phyloP scores from a whole-genome alignment of 2,113 vertebrate genomes.

The Colistium nudipinnis region DNA sequence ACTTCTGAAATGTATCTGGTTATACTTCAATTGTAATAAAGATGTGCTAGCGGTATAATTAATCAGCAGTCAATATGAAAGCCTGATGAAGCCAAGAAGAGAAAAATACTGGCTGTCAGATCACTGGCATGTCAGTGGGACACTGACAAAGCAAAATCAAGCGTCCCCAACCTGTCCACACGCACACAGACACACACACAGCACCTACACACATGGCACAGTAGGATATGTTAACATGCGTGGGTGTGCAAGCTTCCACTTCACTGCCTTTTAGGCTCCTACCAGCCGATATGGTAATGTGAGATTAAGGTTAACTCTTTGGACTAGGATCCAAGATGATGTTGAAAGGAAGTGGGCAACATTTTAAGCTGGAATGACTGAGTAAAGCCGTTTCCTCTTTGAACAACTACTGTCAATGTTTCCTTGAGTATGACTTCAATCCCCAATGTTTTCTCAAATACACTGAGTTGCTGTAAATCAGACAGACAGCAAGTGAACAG shows the following conservation, averaged over 20 bases:
- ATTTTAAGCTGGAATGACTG: slow-evolving; percentile 43
- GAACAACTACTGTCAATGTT: slow-evolving; percentile 45
- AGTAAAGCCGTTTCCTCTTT: slow-evolving; percentile 47
- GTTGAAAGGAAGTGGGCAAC: slow-evolving; percentile 49
- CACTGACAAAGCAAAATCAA: slow-evolving; percentile 2
- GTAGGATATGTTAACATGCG: too few relatives aligned
- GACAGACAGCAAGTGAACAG: background rate
- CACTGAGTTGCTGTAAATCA: background rate
- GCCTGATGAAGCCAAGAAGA: slow-evolving; percentile 1
- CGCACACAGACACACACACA: background rate
- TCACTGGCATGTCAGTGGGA: background rate
- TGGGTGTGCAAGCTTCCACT: background rate
- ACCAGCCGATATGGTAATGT: slow-evolving; percentile 58
- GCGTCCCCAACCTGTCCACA: background rate
- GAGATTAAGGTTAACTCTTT: slow-evolving; percentile 56
- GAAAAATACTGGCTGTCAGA: background rate
- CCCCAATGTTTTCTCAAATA: background rate
- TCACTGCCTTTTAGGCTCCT: slow-evolving; percentile 22
- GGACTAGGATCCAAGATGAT: slow-evolving; percentile 52
- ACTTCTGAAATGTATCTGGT: background rate
- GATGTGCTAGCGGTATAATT: background rate
- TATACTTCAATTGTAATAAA: too few relatives aligned
- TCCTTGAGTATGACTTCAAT: slow-evolving; percentile 38
- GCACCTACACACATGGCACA: background rate
- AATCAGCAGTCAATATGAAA: background rate